Evolutionary conservation across 2,797 vertebrate genomes (phyloP).

Genomic region (Crotalus adamanteus): DNA sequence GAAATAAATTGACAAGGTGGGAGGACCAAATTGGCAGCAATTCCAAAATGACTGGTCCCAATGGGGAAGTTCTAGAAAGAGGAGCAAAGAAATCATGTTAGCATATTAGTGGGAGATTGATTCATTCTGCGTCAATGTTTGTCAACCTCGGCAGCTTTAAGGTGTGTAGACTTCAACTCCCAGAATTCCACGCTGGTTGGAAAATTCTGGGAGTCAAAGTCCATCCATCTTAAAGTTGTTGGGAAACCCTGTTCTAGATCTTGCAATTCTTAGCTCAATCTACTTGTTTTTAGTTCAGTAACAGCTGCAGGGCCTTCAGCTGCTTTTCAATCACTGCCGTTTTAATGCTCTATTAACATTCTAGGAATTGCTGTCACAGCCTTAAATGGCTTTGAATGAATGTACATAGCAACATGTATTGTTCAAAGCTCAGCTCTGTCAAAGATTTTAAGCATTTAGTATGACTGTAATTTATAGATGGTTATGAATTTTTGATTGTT

Average conservation of each 20-base stretch:
- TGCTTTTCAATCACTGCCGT: background rate
- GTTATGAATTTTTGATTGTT: background rate
- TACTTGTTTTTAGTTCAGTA: background rate
- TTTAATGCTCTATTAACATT: background rate
- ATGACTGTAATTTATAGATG: background rate
- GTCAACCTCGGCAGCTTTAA: too few species aligned
- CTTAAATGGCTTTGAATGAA: background rate
- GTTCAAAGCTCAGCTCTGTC: background rate
- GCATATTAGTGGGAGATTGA: background rate
- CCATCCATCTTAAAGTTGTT: background rate
- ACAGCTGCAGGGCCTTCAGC: background rate
- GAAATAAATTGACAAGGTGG: conserved; percentile 27
- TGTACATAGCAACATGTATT: background rate
- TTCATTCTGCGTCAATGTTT: background rate
- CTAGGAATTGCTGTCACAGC: background rate
- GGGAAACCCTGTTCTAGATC: background rate
- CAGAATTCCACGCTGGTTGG: too few species aligned
- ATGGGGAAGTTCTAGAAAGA: conserved; percentile 5
- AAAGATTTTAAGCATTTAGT: background rate
- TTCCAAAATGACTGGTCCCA: conserved; percentile 4
- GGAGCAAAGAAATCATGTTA: background rate
- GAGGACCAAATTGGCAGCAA: background rate
- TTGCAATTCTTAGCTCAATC: background rate
- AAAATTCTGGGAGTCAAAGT: background rate
- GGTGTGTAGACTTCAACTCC: too few species aligned